Evolutionary conservation across 2,888 invertebrate species (phyloP), one percentile per base, ranked within the genome.

Genomic region (Eupithecia pulchellata): DNA sequence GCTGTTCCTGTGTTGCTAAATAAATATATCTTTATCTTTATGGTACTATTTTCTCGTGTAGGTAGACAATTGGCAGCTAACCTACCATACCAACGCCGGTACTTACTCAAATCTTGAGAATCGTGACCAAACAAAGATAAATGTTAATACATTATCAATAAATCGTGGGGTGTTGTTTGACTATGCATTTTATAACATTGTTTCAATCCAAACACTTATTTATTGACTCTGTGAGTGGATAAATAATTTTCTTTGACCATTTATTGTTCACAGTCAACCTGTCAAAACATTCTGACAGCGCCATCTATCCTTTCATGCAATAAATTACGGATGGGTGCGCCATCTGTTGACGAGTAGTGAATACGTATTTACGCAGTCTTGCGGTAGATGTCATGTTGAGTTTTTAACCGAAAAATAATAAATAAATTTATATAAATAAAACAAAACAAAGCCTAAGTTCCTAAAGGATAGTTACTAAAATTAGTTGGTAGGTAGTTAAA

Each of bases 331-430:
- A 20, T 36, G 6, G n/a, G 36, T 68, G 78, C 86, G 91, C 87
- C 89, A 89, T 84, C 92, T 91, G 60, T 70, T 72, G 84, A 67
- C 47, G 83, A 89, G 84, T 91, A 89, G 92, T 73, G 11, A 27
- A 17, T 14, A 57, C 32, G 60, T 20, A 25, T 52, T 66, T 3
- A 60, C 63, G 47, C 36, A 20, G 30, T 58, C 36, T 25, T 47
- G 17, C 29, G 27, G 27, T 64, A 4, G 30, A 68, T 72, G 29
- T 67, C 73, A 52, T 4, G 47, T 25, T 32, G 5, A 8, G 61
- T 25, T 4, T n/a, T 32, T 2, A n/a, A 25, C 0, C 4, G 4
- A 32, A 60, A 34, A n/a, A 30, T 58, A 27, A 17, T 1, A 57
- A 14, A 5, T 11, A 36, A 36, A 36, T 17, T 4, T 4, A 36